Evolutionary conservation across 2,888 invertebrate species (phyloP).

Genomic region (Dynastes maya): DNA sequence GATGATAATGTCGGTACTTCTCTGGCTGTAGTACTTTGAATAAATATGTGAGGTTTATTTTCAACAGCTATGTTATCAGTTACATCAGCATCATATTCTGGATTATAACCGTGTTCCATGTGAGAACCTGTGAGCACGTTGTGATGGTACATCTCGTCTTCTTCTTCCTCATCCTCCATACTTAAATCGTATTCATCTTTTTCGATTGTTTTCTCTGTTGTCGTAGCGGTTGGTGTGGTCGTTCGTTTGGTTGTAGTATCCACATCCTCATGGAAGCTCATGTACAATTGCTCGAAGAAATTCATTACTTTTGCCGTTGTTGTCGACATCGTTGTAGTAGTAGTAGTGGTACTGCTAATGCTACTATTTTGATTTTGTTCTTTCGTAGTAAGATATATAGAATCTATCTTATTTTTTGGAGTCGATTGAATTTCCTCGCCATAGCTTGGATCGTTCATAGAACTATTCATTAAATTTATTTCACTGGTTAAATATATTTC

Average conservation of each 20-base stretch:
- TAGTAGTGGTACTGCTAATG: slow-evolving; percentile 17
- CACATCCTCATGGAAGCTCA: slow-evolving; percentile 67
- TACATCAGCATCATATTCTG: slow-evolving; percentile 61
- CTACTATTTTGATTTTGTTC: slow-evolving; percentile 53
- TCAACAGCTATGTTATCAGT: slow-evolving; percentile 64
- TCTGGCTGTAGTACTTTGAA: slow-evolving; percentile 51
- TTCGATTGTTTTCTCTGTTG: slow-evolving; percentile 43
- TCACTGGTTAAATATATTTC: slow-evolving; percentile 60
- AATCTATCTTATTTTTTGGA: slow-evolving; percentile 55
- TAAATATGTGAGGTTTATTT: slow-evolving; percentile 56
- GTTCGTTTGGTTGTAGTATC: slow-evolving; percentile 61
- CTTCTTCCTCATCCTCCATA: slow-evolving; percentile 54
- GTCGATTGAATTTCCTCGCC: slow-evolving; percentile 61
- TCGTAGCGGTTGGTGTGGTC: slow-evolving; percentile 54
- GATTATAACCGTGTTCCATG: slow-evolving; percentile 64
- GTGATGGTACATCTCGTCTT: slow-evolving; percentile 56
- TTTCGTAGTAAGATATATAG: slow-evolving; percentile 62
- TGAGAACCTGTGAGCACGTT: slow-evolving; percentile 61
- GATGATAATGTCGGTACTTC: slow-evolving; percentile 53
- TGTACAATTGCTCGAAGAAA: slow-evolving; percentile 69
- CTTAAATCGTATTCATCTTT: slow-evolving; percentile 44
- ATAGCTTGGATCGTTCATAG: slow-evolving; percentile 66
- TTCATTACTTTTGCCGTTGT: slow-evolving; percentile 69
- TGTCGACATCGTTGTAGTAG: slow-evolving; percentile 57
- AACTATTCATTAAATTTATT: slow-evolving; percentile 64